Percentiles rank a stretch among this genome's conserved stretches.
phyloP scores from a whole-genome alignment of 2,888 invertebrate species.

The Choristoneura rosaceana region DNA sequence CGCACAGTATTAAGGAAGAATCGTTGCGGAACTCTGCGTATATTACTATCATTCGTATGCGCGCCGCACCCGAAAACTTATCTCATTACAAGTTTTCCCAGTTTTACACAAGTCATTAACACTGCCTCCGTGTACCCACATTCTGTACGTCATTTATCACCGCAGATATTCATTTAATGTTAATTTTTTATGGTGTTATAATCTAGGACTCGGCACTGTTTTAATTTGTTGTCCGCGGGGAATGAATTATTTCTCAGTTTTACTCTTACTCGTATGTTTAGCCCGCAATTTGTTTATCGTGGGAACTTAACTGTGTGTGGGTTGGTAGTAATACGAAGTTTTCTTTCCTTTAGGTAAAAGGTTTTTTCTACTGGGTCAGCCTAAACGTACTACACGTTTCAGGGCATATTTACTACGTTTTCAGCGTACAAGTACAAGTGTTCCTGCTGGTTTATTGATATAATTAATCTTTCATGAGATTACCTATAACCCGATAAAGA shows the following conservation, averaged over 20 bases:
- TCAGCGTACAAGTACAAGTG: too few relatives aligned
- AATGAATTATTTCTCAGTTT: neutral
- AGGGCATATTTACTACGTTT: too few relatives aligned
- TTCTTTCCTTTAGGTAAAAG: neutral
- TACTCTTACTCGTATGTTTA: too few relatives aligned
- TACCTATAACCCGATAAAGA: too few relatives aligned
- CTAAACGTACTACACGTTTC: too few relatives aligned
- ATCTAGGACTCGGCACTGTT: neutral
- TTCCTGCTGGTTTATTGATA: too few relatives aligned
- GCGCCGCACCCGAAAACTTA: constrained; percentile 57
- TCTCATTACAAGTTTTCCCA: constrained; percentile 56
- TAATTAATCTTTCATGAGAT: too few relatives aligned
- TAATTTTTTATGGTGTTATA: neutral
- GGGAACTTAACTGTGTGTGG: neutral
- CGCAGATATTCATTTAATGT: constrained; percentile 7
- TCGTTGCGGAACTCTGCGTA: neutral
- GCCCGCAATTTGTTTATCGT: neutral
- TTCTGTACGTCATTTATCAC: neutral
- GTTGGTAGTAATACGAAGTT: neutral
- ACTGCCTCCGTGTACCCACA: constrained; percentile 35
- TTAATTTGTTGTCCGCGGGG: neutral
- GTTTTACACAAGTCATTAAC: constrained; percentile 48
- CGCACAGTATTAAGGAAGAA: constrained; percentile 19
- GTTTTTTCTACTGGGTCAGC: neutral
- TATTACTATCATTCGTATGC: constrained; percentile 55